Conservation (phyloP, 2,888 invertebrate genomes). For the Subacronicta megacephala region DNA sequence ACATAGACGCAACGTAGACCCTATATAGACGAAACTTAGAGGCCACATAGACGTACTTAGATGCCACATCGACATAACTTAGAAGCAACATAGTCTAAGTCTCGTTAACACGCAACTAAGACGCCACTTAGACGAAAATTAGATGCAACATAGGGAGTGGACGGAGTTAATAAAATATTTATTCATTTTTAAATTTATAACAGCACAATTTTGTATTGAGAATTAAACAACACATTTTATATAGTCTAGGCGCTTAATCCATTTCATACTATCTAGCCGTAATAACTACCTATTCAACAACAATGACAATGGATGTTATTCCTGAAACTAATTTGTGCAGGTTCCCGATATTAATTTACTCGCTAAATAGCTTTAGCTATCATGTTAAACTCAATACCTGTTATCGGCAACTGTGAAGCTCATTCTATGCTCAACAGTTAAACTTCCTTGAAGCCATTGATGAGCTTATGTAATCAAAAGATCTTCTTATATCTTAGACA, state of each 20-base stretch:
- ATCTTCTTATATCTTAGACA: background rate
- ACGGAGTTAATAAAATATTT: no score
- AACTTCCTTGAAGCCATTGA: conserved; percentile 13
- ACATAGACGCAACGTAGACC: no score
- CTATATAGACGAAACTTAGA: no score
- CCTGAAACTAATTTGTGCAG: background rate
- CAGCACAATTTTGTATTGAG: no score
- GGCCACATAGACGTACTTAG: no score
- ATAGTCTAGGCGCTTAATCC: background rate
- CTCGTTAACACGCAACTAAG: no score
- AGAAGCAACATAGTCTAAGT: no score
- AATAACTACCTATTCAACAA: background rate
- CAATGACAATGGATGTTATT: background rate
- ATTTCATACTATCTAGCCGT: background rate
- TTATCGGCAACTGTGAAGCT: background rate
- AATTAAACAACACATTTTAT: no score
- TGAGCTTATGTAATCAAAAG: background rate
- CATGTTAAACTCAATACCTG: conserved; percentile 1
- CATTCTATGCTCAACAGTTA: background rate
- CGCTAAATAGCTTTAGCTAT: background rate
- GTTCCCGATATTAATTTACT: background rate
- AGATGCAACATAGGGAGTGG: no score
- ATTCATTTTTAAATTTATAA: no score
- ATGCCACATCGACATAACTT: no score
- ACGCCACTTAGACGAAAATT: no score